phyloP scores from a whole-genome alignment of 2,797 vertebrate genomes.

The Rhinoraja longicauda region DNA sequence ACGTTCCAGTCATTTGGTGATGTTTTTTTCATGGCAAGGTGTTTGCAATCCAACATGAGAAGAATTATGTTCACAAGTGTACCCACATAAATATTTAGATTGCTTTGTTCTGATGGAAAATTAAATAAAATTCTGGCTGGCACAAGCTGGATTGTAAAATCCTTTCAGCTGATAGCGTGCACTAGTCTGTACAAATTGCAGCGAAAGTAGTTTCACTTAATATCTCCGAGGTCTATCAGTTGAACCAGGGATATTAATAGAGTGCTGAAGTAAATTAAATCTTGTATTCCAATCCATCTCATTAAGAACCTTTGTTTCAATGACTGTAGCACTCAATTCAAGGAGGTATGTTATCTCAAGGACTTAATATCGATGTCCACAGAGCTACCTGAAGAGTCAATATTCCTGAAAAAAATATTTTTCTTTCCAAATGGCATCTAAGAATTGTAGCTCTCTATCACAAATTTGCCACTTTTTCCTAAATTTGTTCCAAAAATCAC shows the following conservation, averaged over 20 bases:
- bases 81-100: not conserved
- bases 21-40: not conserved
- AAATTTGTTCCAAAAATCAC: not conserved
- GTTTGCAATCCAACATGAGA: not conserved
- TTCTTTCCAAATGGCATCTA: not conserved
- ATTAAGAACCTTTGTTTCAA: constrained; percentile 28
- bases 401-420: not conserved
- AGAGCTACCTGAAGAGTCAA: not conserved
- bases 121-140: not conserved
- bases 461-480: not conserved
- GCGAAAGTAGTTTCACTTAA: not conserved
- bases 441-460: not conserved
- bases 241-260: not conserved
- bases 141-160: not conserved
- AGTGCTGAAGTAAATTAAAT: constrained; percentile 23
- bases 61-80: not conserved
- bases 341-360: not conserved
- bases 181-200: not conserved
- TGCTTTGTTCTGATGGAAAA: not conserved
- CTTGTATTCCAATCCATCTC: constrained; percentile 16
- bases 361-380: not conserved
- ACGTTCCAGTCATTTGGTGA: not conserved
- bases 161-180: not conserved
- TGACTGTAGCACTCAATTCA: constrained; percentile 4
- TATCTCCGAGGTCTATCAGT: not conserved